Evolutionary conservation across 2,888 invertebrate species (phyloP).

Genomic region (Digitonthophagus gazella): DNA sequence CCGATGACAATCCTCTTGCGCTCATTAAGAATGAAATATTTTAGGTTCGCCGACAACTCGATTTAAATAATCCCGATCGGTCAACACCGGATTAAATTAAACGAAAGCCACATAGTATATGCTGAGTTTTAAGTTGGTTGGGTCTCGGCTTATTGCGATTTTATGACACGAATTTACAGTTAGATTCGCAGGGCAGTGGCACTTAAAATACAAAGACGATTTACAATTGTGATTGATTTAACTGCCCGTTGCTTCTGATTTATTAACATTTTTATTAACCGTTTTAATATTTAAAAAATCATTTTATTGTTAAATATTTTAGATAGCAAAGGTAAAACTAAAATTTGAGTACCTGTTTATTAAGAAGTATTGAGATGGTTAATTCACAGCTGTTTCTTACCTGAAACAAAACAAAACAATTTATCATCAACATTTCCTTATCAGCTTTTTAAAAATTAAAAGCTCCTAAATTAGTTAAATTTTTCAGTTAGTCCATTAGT

Average conservation of each 20-base stretch:
- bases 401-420: background rate
- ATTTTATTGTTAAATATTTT: too few species aligned
- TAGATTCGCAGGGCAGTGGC: background rate
- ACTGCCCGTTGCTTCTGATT: background rate
- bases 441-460: too few species aligned
- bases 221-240: background rate
- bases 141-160: background rate
- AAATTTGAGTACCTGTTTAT: too few species aligned
- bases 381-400: background rate
- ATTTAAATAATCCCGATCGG: background rate
- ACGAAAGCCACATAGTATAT: background rate
- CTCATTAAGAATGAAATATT: background rate
- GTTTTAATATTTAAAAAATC: too few species aligned
- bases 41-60: background rate
- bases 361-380: too few species aligned
- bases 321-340: too few species aligned
- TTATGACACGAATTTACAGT: background rate
- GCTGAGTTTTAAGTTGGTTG: background rate
- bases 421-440: too few species aligned
- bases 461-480: too few species aligned
- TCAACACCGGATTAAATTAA: background rate
- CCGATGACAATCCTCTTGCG: background rate
- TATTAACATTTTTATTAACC: too few species aligned
- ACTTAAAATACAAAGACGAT: background rate
- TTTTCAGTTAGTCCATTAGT: too few species aligned